Conservation (phyloP, 1,140 invertebrate species). For the Saxidomus purpurata region DNA sequence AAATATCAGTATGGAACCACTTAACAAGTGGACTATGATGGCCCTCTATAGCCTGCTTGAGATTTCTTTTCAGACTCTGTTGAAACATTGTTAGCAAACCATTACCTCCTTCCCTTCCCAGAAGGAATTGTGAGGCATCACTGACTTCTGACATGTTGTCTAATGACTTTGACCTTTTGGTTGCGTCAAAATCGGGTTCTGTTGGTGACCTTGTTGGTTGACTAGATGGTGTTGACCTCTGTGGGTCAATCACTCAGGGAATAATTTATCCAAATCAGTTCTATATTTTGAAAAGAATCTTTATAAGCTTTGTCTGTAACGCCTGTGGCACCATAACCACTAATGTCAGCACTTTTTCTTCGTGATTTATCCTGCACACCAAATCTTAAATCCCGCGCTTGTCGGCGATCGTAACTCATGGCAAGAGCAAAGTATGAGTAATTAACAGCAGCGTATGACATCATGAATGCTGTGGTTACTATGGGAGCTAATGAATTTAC, state of each 20-base stretch:
- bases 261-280: constrained; percentile 84
- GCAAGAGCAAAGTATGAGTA: constrained; percentile 98
- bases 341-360: neutral
- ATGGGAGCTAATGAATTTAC: constrained; percentile 98
- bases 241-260: constrained; percentile 83
- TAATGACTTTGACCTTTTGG: constrained; percentile 70
- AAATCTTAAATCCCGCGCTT: constrained; percentile 88
- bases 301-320: constrained; percentile 68
- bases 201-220: constrained; percentile 71
- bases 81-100: too few relatives aligned
- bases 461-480: constrained; percentile 98
- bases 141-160: constrained; percentile 73
- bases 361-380: constrained; percentile 41
- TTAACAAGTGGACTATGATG: too few relatives aligned
- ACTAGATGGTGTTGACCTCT: constrained; percentile 79
- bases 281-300: constrained; percentile 83
- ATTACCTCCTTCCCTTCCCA: constrained; percentile 57
- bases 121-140: constrained; percentile 77
- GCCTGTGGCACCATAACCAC: constrained; percentile 72
- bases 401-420: constrained; percentile 97
- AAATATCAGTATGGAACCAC: too few relatives aligned
- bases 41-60: too few relatives aligned
- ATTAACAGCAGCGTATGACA: constrained; percentile 98
- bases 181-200: constrained; percentile 83
- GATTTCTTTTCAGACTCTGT: too few relatives aligned